Conservation (phyloP, 2,888 invertebrate species). For the Hetaerina titia region DNA sequence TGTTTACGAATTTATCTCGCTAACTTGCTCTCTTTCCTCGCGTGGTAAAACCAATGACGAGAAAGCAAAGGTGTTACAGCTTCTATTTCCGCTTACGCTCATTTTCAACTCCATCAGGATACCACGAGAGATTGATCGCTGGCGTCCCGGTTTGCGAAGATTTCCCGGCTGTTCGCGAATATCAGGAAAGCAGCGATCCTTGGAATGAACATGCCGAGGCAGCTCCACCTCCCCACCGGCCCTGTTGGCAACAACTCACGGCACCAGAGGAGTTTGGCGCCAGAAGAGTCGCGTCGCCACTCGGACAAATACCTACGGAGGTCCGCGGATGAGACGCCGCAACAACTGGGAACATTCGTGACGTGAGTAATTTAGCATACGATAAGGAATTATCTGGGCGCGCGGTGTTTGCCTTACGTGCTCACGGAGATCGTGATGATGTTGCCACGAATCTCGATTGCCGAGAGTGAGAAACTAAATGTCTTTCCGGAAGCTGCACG, state of each 20-base stretch:
- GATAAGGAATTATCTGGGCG: background rate
- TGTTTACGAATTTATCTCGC: too few relatives aligned
- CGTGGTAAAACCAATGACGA: too few relatives aligned
- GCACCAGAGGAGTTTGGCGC: background rate
- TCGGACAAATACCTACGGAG: background rate
- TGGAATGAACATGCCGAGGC: background rate
- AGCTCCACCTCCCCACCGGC: background rate
- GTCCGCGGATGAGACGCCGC: background rate
- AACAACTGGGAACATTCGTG: background rate
- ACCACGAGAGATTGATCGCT: too few relatives aligned
- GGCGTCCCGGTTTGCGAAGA: too few relatives aligned
- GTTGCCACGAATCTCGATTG: background rate
- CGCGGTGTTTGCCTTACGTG: background rate
- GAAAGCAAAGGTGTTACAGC: too few relatives aligned
- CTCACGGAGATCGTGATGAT: background rate
- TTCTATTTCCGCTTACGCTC: too few relatives aligned
- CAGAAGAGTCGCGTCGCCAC: background rate
- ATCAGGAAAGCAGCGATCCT: background rate
- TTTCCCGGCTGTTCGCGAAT: too few relatives aligned
- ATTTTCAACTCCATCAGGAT: too few relatives aligned
- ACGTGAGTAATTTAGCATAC: background rate
- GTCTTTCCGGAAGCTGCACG: background rate
- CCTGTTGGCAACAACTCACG: background rate
- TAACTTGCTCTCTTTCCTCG: too few relatives aligned
- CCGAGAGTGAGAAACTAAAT: background rate